Base-by-base conservation (phyloP, 2,888 invertebrate genomes). In the Liposcelis brunnea region DNA sequence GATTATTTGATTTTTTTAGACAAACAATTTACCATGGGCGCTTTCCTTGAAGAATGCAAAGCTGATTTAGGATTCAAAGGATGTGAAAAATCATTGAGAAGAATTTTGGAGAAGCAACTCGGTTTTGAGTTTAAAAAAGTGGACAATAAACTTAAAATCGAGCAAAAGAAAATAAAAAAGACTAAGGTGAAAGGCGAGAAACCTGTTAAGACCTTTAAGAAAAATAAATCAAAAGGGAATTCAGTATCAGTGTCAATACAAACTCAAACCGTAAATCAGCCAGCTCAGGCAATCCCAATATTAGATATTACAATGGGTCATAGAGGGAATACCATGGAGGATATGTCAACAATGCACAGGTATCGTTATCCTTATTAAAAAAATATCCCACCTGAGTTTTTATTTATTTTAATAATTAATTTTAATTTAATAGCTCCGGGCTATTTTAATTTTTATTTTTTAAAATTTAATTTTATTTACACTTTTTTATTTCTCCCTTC, bases 111-210 rank as follows among this genome's bases (percentile, higher is more conserved):
- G 19, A 40, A 40, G 21, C 40, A 40, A 19, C 21, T 40, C 12
- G 19, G 40, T 12, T 40, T 40, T 18, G 40, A 40, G 40, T 40
- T 40, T 40, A 40, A 40, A 40, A 40, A 40, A 40, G 19, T 40
- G 15, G 40, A 40, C 40, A 40, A 40, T 40, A 40, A 40, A 19
- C 40, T 40, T 12, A 40, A 40, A 11, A 40, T 40, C 21, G 40
- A 40, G 40, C 40, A 40, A 40, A 16, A 21, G 15, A 40, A 40
- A 19, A 40, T 40, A 14, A 40, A 40, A 21, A 14, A 19, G 21
- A 40, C 19, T 16, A 40, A 40, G 40, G 15, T 40, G 3, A 40
- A 40, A 11, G 16, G 15, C 6, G 40, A 40, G 19, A 40, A 40
- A 40, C 15, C 40, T 40, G 16, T 21, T n/a, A 40, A 40, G 19